Conservation (phyloP, 2,888 invertebrate species). For the Toxonevra muliebris region DNA sequence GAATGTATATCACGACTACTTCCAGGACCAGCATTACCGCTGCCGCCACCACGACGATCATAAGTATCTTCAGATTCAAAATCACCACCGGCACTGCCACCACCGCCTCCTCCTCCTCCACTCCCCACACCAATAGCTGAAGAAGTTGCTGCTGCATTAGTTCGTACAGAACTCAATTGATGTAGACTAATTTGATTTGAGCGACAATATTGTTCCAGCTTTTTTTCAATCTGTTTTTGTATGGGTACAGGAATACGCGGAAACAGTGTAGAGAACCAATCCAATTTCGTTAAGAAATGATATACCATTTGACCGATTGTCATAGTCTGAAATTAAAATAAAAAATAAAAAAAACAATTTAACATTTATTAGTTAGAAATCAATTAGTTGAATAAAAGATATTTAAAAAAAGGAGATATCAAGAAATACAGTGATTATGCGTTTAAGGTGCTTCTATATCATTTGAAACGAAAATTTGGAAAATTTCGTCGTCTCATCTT, state of each 20-base stretch:
- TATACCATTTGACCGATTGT: constrained; percentile 92
- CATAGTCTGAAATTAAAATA: constrained; percentile 67
- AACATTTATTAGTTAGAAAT: not conserved
- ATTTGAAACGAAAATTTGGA: too few species aligned
- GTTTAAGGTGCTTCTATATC: not conserved
- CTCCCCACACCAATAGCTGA: constrained; percentile 28
- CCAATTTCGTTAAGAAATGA: constrained; percentile 93
- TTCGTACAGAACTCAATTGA: constrained; percentile 54
- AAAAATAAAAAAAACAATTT: constrained; percentile 4
- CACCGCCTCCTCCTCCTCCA: constrained; percentile 6
- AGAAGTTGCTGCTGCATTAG: constrained; percentile 27
- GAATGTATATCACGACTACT: constrained; percentile 31
- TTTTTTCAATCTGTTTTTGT: constrained; percentile 88
- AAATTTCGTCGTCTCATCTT: too few species aligned
- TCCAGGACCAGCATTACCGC: constrained; percentile 44
- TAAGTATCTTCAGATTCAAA: constrained; percentile 57
- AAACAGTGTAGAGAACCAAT: constrained; percentile 99
- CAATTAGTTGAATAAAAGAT: not conserved
- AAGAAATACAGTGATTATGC: not conserved
- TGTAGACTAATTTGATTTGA: constrained; percentile 62
- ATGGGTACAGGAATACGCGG: constrained; percentile 99
- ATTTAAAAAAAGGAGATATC: not conserved
- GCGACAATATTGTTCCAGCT: constrained; percentile 72
- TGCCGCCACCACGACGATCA: constrained; percentile 48
- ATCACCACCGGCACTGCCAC: constrained; percentile 37